Conservation (phyloP, 2,797 vertebrate genomes). For the Monodelphis domestica region DNA sequence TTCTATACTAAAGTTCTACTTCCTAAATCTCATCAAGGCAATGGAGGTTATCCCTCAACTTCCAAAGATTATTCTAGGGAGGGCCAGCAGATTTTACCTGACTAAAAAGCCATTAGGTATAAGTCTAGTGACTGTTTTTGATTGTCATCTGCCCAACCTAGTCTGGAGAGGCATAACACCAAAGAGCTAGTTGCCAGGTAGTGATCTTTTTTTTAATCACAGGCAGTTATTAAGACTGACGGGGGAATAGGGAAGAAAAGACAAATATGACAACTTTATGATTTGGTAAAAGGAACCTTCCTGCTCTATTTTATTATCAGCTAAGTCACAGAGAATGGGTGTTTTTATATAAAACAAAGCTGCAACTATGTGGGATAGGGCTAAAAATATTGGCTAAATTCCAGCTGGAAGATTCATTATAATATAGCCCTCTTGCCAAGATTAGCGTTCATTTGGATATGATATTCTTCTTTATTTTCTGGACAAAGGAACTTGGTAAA, state of each 20-base stretch:
- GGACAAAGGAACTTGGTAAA: not conserved
- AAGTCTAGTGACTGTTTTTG: not conserved
- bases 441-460: slow-evolving; percentile 27
- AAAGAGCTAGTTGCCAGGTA: not conserved
- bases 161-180: not conserved
- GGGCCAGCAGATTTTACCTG: too few species aligned
- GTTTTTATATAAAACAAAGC: not conserved
- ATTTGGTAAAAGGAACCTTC: not conserved
- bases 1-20: too few species aligned
- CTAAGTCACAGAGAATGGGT: slow-evolving; percentile 9
- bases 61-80: too few species aligned
- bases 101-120: not conserved
- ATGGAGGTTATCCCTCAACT: too few species aligned
- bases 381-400: slow-evolving; percentile 24
- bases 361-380: slow-evolving; percentile 1
- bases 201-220: not conserved
- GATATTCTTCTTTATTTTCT: not conserved
- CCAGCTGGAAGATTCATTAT: slow-evolving; percentile 1
- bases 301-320: slow-evolving; percentile 18
- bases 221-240: not conserved
- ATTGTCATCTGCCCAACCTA: not conserved
- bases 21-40: too few species aligned
- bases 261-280: not conserved
- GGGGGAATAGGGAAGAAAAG: not conserved
- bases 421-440: slow-evolving; percentile 21